Conservation (phyloP, 2,797 vertebrate species). For the Columba guinea region DNA sequence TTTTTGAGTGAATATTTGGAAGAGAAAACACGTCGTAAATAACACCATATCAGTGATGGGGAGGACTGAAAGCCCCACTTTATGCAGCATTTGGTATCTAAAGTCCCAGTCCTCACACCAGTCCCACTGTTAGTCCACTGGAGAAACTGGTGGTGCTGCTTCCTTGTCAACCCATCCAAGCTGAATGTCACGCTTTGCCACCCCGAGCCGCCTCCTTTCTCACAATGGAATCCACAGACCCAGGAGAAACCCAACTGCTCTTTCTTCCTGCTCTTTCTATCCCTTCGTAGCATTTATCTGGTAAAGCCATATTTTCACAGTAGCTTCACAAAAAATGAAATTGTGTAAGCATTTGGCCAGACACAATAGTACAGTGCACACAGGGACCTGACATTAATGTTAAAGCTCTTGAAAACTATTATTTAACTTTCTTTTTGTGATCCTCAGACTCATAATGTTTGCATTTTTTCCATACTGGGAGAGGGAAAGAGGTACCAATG, state of each 20-base stretch:
- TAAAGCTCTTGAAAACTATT: conserved; percentile 49
- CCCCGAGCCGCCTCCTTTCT: not conserved
- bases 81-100: not conserved
- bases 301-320: not conserved
- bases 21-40: not conserved
- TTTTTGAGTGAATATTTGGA: not conserved
- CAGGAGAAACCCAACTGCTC: not conserved
- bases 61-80: not conserved
- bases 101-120: not conserved
- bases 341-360: not conserved
- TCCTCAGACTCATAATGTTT: conserved; percentile 13
- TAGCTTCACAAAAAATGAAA: not conserved
- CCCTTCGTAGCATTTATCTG: not conserved
- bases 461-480: conserved; percentile 31
- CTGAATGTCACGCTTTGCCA: not conserved
- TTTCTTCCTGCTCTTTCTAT: not conserved
- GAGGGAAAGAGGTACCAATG: conserved; percentile 29
- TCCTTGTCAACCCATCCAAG: not conserved
- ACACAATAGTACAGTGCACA: not conserved
- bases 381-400: not conserved
- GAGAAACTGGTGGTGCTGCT: not conserved
- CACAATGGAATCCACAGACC: not conserved
- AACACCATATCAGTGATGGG: not conserved
- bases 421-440: conserved; percentile 48
- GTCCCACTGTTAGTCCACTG: not conserved